phyloP scores from a whole-genome alignment of 2,797 vertebrate genomes.

The Alcedo quadribrachys region DNA sequence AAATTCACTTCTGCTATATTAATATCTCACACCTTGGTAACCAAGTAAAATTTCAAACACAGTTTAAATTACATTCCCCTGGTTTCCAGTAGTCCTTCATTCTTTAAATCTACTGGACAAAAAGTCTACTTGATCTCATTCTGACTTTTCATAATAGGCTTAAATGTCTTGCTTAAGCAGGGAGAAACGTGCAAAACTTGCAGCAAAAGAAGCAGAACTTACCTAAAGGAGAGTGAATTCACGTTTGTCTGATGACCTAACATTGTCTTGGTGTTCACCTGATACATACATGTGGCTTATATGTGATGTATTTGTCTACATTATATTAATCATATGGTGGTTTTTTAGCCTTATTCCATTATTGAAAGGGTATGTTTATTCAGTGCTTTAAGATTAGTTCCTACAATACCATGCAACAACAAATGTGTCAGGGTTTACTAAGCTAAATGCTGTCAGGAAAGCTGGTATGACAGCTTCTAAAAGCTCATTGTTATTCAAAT shows the following conservation, averaged over 20 bases:
- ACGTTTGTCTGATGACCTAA: background rate
- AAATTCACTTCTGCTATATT: background rate
- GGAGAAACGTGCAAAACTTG: background rate
- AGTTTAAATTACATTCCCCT: background rate
- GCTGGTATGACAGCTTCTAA: background rate
- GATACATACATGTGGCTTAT: background rate
- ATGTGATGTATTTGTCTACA: background rate
- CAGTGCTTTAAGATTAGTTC: background rate
- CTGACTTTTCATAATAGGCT: background rate
- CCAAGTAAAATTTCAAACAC: background rate
- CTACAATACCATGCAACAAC: background rate
- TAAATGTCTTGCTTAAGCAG: background rate
- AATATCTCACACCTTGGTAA: background rate
- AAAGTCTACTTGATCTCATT: background rate
- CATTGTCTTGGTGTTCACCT: background rate
- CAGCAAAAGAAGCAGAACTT: background rate
- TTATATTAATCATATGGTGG: background rate
- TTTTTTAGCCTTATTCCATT: background rate
- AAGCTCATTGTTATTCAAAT: background rate
- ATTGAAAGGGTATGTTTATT: background rate
- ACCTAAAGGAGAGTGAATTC: background rate
- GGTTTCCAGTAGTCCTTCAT: background rate
- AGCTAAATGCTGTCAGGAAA: background rate
- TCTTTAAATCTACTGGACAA: background rate
- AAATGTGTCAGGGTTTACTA: background rate